Conservation (phyloP, 2,888 invertebrate species). For the Megamerina dolium region DNA sequence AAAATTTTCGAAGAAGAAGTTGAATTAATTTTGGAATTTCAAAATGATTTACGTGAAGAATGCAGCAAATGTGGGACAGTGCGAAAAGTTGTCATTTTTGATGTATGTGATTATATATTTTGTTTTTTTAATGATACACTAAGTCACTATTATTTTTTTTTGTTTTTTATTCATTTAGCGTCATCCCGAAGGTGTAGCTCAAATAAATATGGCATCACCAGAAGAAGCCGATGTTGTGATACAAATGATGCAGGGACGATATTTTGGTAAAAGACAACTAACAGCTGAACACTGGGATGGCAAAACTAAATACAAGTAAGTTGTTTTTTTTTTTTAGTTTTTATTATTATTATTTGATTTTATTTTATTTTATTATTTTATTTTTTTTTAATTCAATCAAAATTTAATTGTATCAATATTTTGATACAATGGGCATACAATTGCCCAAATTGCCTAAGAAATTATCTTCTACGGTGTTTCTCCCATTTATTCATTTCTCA, state of each 20-base stretch:
- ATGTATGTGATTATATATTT: conserved; percentile 56
- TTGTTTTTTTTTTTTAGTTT: conserved; percentile 12
- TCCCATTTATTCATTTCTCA: too few species aligned
- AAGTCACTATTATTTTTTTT: not conserved
- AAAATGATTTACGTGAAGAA: conserved; percentile 84
- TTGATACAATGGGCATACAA: too few species aligned
- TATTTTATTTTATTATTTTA: too few species aligned
- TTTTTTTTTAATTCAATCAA: too few species aligned
- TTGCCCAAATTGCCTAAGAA: too few species aligned
- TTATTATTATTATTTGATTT: too few species aligned
- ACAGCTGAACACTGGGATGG: conserved; percentile 93
- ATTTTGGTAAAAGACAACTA: conserved; percentile 81
- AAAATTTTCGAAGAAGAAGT: conserved; percentile 86
- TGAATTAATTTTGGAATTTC: conserved; percentile 80
- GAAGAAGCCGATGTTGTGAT: conserved; percentile 91
- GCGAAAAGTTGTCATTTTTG: conserved; percentile 83
- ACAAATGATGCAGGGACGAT: conserved; percentile 78
- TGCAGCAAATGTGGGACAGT: conserved; percentile 88
- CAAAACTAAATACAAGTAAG: conserved; percentile 77
- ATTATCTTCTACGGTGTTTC: too few species aligned
- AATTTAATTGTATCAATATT: not conserved
- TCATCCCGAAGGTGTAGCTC: conserved; percentile 91
- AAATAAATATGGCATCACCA: conserved; percentile 82
- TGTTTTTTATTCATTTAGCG: conserved; percentile 51
- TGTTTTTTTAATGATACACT: not conserved